phyloP scores from a whole-genome alignment of 2,113 vertebrate species.

The Corythaeola cristata region DNA sequence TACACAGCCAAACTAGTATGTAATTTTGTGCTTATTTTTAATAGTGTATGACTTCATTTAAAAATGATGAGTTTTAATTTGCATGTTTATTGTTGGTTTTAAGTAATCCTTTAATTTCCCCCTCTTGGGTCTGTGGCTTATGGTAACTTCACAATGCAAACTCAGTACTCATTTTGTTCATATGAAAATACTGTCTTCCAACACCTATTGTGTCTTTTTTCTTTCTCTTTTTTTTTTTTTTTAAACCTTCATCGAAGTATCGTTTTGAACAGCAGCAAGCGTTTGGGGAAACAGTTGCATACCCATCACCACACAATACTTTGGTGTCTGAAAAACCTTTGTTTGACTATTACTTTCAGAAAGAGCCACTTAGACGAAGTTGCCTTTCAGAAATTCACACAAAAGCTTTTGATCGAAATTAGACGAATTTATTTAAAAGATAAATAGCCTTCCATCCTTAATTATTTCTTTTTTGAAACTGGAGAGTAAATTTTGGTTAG shows the following conservation, averaged over 20 bases:
- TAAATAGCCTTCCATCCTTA: neutral
- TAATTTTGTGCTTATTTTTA: conserved; percentile 67
- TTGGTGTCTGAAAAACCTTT: neutral
- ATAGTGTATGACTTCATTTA: conserved; percentile 45
- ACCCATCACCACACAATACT: neutral
- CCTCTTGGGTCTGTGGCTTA: conserved; percentile 25
- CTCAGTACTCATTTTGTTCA: neutral
- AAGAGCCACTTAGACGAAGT: neutral
- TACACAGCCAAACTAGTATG: conserved; percentile 37
- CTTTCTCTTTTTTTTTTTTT: neutral
- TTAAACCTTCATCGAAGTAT: neutral
- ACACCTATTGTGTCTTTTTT: neutral
- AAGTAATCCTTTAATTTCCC: conserved; percentile 71
- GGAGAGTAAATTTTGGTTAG: neutral
- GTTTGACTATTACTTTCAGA: neutral
- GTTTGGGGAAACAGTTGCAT: neutral
- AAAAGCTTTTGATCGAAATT: neutral
- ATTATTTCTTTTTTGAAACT: neutral
- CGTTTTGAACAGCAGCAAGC: neutral
- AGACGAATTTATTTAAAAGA: neutral
- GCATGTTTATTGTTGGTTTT: conserved; percentile 55
- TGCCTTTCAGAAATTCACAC: neutral
- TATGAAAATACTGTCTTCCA: neutral
- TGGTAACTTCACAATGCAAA: conserved; percentile 17
- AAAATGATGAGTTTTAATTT: conserved; percentile 47